These are phyloP conservation scores for Hydraecia micacea DNA, from an alignment of 2,888 invertebrate genomes.

Conservation along the genomic window DNA sequence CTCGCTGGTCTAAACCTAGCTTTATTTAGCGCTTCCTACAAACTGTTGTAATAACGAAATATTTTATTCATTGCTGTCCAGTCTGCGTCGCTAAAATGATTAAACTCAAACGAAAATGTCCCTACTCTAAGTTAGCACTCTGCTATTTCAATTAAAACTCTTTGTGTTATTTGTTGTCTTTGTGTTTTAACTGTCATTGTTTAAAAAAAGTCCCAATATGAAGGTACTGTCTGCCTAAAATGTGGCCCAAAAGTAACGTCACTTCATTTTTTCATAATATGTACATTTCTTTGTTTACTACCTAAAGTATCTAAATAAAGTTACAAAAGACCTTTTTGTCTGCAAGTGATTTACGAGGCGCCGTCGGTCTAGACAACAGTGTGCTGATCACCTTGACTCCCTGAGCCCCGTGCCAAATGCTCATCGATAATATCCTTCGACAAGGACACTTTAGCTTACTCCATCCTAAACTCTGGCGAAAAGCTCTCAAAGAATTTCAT, in stretches of 20 bases:
- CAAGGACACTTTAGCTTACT: conserved; percentile 46
- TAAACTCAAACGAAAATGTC: conserved; percentile 2
- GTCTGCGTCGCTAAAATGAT: conserved; percentile 21
- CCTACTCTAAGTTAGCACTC: neutral
- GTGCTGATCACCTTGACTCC: conserved; percentile 62
- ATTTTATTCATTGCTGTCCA: conserved; percentile 37
- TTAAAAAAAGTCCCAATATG: neutral
- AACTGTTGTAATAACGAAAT: conserved; percentile 29
- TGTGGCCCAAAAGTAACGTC: neutral
- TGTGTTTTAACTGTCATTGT: neutral
- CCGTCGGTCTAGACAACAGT: conserved; percentile 62
- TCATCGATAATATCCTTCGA: conserved; percentile 44
- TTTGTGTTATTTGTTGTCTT: neutral
- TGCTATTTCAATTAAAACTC: neutral
- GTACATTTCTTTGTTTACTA: conserved; percentile 24
- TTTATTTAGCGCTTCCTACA: conserved; percentile 39
- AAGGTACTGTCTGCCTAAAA: neutral
- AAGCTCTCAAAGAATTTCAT: conserved; percentile 44
- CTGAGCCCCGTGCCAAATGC: conserved; percentile 52
- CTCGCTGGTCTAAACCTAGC: conserved; percentile 27
- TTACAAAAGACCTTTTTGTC: conserved; percentile 21
- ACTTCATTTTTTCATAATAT: neutral
- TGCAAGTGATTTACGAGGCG: conserved; percentile 59
- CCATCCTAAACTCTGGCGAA: conserved; percentile 5
- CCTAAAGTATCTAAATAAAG: conserved; percentile 21